Base-by-base conservation (phyloP, 2,113 vertebrate species). In the Leuciscus idus region DNA sequence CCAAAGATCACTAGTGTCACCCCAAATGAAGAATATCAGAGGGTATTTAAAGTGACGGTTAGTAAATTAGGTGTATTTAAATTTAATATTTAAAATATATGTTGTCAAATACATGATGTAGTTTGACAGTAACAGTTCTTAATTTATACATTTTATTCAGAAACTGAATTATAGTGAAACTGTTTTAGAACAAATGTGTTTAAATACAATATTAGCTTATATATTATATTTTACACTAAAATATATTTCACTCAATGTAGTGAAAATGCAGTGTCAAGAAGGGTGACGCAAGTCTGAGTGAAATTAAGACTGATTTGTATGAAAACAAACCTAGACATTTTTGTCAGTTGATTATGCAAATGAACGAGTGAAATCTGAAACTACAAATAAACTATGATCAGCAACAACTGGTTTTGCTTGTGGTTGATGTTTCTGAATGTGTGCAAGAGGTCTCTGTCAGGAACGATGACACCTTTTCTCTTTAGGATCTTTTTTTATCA, bases 331-430 rank as follows among this genome's bases (percentile, higher is more conserved):
- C 39, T 43, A 8, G 1, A 43, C 0, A 9, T 43, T 9, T 43
- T 43, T 43, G 43, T 9, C 33, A 33, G 8, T 43, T 43, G 43
- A 2, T 43, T 43, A 43, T 43, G 43, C 8, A 43, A 43, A 43
- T 43, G 43, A 43, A 9, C 23, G 0, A 59, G 30, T 79, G 73
- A 4, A 8, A 76, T 74, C 21, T 23, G 36, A 72, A 43, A 43
- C 33, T 72, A 39, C 68, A 43, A 74, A 74, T 48, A 50, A 75
- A 75, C 73, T 26, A 4, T 28, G n/a, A 75, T 77, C 15, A 77
- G 17, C 1, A 77, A 19, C 6, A 30, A 30, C 48, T 30, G 46
- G 13, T 26, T 52, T 76, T 76, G 48, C 7, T 7, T 76, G 48
- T 26, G 26, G 46, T 52, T 76, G 48, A 28, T 30, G 26, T 30